Evolutionary conservation across 2,113 vertebrate genomes (phyloP).

Genomic region (Eolophus roseicapilla): DNA sequence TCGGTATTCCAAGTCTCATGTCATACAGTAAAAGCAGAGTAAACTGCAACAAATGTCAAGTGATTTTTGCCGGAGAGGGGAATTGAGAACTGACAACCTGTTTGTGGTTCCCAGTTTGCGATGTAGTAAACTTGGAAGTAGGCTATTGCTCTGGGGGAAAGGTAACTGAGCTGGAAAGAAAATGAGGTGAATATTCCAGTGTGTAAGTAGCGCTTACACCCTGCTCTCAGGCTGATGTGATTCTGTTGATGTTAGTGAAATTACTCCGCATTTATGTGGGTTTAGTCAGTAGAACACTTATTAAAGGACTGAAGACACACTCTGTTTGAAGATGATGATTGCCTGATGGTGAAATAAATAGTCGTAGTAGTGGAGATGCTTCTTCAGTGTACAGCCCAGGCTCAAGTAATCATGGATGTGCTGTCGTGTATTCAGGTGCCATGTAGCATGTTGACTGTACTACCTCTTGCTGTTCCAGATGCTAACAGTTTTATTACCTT

Average conservation of each 20-base stretch:
- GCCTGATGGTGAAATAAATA: background rate
- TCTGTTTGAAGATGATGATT: background rate
- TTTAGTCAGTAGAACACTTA: conserved; percentile 19
- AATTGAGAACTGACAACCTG: background rate
- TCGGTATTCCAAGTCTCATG: background rate
- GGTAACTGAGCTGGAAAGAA: conserved; percentile 9
- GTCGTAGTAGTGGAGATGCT: background rate
- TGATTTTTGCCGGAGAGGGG: background rate
- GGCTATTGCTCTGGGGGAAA: conserved; percentile 22
- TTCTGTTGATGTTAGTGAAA: conserved; percentile 7
- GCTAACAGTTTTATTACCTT: background rate
- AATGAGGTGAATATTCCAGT: background rate
- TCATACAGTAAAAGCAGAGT: background rate
- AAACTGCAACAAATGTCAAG: background rate
- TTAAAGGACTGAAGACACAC: background rate
- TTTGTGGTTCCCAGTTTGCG: background rate
- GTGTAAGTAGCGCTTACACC: background rate
- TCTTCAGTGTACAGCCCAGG: background rate
- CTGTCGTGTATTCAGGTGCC: background rate
- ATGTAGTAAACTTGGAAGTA: background rate
- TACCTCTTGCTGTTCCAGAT: background rate
- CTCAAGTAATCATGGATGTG: background rate
- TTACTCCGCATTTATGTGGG: background rate
- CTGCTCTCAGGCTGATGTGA: background rate
- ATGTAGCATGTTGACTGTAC: accelerated